Evolutionary conservation across 2,797 vertebrate species (phyloP).

Genomic region (Spatula clypeata): DNA sequence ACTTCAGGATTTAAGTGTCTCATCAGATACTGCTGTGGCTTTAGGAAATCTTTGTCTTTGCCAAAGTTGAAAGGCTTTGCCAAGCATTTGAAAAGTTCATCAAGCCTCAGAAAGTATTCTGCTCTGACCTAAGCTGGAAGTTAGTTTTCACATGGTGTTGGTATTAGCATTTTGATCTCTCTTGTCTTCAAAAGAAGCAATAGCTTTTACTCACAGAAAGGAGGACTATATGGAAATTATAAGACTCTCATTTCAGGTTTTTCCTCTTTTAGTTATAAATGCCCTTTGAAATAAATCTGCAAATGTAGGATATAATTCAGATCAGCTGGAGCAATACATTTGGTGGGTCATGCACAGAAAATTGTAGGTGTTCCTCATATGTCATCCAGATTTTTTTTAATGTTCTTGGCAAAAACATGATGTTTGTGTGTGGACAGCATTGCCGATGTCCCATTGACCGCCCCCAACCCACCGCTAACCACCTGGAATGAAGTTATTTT

Average conservation of each 20-base stretch:
- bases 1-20: background rate
- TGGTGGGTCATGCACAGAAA: background rate
- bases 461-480: background rate
- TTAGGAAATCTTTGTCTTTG: background rate
- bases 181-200: background rate
- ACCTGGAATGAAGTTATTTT: constrained; percentile 53
- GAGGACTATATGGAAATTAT: background rate
- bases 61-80: background rate
- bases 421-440: background rate
- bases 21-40: background rate
- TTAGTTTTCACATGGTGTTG: background rate
- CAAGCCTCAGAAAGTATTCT: background rate
- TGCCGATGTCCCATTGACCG: background rate
- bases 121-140: background rate
- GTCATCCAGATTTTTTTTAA: background rate
- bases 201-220: background rate
- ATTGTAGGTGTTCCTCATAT: background rate
- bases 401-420: constrained; percentile 23
- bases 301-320: constrained; percentile 21
- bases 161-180: background rate
- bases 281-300: constrained; percentile 33
- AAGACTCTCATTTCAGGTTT: background rate
- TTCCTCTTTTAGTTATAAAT: background rate
- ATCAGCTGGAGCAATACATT: constrained; percentile 40
- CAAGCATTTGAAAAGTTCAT: background rate